These are phyloP conservation scores for Sorex fumeus DNA, from an alignment of 2,113 vertebrate species.

Conservation along the genomic window DNA sequence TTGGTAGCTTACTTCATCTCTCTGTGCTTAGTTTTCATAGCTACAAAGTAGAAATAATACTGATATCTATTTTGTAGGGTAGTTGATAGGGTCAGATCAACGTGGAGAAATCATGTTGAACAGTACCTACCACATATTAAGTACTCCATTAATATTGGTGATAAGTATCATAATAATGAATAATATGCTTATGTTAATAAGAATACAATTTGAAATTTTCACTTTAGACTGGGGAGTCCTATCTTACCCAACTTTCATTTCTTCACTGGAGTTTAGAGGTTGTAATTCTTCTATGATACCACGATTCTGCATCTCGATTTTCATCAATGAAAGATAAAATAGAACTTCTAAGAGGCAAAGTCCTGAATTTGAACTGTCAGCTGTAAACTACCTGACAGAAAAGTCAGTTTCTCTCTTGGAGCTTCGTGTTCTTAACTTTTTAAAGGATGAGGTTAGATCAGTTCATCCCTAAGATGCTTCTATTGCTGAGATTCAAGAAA, in stretches of 20 bases:
- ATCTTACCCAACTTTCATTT: neutral
- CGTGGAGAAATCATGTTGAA: neutral
- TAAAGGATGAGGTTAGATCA: neutral
- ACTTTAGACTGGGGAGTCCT: neutral
- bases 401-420: neutral
- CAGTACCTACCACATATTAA: neutral
- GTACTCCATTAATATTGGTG: neutral
- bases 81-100: neutral
- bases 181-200: neutral
- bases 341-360: neutral
- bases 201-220: neutral
- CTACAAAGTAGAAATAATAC: neutral
- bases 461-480: neutral
- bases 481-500: neutral
- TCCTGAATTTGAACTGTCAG: neutral
- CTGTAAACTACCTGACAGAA: neutral
- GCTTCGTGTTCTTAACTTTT: neutral
- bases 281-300: neutral
- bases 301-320: neutral
- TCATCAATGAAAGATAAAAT: neutral
- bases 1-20: neutral
- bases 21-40: neutral
- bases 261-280: neutral
- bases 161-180: no score
- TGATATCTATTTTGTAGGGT: neutral